A percentile compares a stretch with the other conserved stretches of the same genome.
Evolutionary conservation across 2,888 invertebrate genomes (phyloP).

Genomic region (Geotrupes spiniger): DNA sequence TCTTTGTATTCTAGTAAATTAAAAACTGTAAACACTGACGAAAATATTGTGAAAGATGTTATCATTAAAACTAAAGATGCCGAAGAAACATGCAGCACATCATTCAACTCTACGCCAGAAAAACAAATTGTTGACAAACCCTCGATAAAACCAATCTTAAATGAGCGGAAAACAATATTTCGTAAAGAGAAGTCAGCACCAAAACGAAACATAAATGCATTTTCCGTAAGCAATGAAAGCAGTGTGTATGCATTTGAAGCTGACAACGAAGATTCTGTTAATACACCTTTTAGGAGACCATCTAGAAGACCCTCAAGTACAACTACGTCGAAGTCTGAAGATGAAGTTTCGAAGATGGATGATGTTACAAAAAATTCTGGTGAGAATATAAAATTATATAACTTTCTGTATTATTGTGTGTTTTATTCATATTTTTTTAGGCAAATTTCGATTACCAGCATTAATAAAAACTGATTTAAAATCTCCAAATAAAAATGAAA

Average conservation of each 20-base stretch:
- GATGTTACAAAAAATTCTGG: slow-evolving; percentile 35
- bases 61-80: slow-evolving; percentile 1
- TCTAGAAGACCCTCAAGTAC: slow-evolving; percentile 51
- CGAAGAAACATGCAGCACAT: slow-evolving; percentile 20
- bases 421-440: slow-evolving; percentile 24
- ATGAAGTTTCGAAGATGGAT: slow-evolving; percentile 45
- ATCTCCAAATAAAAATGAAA: slow-evolving; percentile 33
- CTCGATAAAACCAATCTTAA: slow-evolving; percentile 16
- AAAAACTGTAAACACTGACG: no score
- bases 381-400: slow-evolving; percentile 2
- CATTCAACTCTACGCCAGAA: slow-evolving; percentile 32
- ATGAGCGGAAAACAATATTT: slow-evolving; percentile 56
- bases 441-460: slow-evolving; percentile 40
- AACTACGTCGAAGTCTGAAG: slow-evolving; percentile 50
- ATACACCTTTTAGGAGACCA: slow-evolving; percentile 58
- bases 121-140: neutral
- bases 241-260: slow-evolving; percentile 72
- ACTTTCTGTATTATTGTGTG: slow-evolving; percentile 3
- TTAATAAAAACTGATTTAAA: slow-evolving; percentile 32
- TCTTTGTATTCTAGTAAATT: slow-evolving; percentile 8
- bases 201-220: slow-evolving; percentile 56
- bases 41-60: slow-evolving; percentile 8
- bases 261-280: slow-evolving; percentile 59
- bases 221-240: slow-evolving; percentile 67
- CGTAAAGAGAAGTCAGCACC: slow-evolving; percentile 54